Conservation (phyloP, 2,797 vertebrate species). For the Sebastes kiyomatsui region DNA sequence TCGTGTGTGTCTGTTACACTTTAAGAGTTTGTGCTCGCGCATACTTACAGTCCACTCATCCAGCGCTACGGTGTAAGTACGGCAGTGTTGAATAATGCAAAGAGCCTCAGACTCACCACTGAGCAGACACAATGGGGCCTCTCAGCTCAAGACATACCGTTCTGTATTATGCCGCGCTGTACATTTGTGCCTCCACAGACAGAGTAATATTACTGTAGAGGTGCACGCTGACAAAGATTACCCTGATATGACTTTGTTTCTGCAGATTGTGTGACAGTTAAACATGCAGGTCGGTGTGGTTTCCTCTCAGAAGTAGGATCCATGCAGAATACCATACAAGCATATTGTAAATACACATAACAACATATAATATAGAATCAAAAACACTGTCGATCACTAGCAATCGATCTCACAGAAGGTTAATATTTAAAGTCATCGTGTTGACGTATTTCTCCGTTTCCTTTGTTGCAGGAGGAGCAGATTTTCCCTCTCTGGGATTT, state of each 20-base stretch:
- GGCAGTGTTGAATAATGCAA: constrained; percentile 72
- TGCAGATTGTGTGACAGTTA: not conserved
- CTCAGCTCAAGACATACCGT: constrained; percentile 52
- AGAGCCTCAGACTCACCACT: constrained; percentile 54
- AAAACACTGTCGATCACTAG: not conserved
- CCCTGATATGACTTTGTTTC: not conserved
- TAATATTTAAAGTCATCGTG: constrained; percentile 18
- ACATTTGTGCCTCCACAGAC: constrained; percentile 25
- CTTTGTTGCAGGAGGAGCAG: constrained; percentile 40
- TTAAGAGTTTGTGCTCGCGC: constrained; percentile 35
- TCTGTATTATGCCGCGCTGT: constrained; percentile 35
- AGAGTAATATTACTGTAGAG: constrained; percentile 10
- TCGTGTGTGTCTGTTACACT: constrained; percentile 9
- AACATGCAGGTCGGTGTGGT: not conserved
- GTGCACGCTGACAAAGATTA: constrained; percentile 20
- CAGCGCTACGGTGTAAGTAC: constrained; percentile 63
- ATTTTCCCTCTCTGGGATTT: constrained; percentile 31
- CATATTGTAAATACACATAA: not conserved
- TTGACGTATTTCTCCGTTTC: constrained; percentile 34
- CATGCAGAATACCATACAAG: not conserved
- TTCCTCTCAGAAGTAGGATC: constrained; percentile 1
- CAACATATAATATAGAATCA: not conserved
- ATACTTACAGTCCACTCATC: constrained; percentile 56
- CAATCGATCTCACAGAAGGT: constrained; percentile 17
- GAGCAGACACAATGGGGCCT: constrained; percentile 65